Evolutionary conservation across 2,113 vertebrate genomes (phyloP).

Genomic region (Jaculus jaculus): DNA sequence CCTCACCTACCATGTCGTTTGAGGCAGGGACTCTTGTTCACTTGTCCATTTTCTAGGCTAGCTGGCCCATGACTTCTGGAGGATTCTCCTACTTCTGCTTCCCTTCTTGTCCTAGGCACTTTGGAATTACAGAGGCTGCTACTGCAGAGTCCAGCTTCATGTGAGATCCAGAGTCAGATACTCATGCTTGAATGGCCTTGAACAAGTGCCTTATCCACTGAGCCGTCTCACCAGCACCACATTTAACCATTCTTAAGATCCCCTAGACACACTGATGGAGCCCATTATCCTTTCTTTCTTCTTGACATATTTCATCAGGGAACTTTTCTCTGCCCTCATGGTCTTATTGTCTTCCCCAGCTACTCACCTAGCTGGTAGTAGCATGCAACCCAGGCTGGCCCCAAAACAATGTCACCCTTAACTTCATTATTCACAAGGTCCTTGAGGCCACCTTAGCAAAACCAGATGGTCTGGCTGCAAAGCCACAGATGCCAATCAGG

Average conservation of each 20-base stretch:
- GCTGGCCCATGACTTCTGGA: no score
- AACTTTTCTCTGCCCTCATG: background rate
- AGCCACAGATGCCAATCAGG: slow-evolving; percentile 75
- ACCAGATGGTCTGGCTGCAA: slow-evolving; percentile 81
- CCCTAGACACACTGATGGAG: background rate
- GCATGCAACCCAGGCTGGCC: slow-evolving; percentile 43
- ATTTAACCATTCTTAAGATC: background rate
- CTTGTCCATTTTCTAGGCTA: no score
- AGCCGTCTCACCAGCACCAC: no score
- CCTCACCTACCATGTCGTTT: no score
- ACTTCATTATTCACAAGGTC: slow-evolving; percentile 65
- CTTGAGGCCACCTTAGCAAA: slow-evolving; percentile 73
- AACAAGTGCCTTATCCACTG: no score
- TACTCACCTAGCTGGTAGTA: slow-evolving; percentile 38
- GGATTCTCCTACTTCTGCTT: no score
- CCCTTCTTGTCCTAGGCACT: no score
- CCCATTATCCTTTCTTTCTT: background rate
- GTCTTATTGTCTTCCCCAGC: slow-evolving; percentile 46
- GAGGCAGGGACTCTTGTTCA: no score
- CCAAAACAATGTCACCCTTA: slow-evolving; percentile 68
- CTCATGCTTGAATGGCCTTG: no score
- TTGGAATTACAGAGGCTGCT: no score
- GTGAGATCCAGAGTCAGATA: no score
- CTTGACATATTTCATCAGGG: background rate
- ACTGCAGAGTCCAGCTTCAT: no score